Conservation (phyloP, 30 jellyfish, hydroid and myxozoan genomes). For the Hydractinia echinata region DNA sequence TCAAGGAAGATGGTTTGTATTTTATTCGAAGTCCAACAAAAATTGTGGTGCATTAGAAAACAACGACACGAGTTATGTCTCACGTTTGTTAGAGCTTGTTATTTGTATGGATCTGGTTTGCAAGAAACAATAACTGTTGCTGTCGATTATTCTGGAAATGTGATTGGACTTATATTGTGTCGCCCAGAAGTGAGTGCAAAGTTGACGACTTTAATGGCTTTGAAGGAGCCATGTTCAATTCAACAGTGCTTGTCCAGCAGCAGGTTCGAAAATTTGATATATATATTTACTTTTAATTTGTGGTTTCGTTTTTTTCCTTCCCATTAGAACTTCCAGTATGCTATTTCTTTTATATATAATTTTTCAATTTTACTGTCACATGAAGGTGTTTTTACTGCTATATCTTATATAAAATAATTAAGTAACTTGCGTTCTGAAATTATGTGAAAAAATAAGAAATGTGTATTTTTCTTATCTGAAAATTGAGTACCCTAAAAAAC, state of each 20-base stretch:
- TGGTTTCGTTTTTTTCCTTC: too few relatives aligned
- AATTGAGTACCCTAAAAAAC: too few relatives aligned
- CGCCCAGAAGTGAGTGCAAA: constrained; percentile 56
- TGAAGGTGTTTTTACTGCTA: too few relatives aligned
- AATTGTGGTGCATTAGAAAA: constrained; percentile 45
- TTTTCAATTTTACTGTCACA: too few relatives aligned
- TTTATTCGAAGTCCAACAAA: constrained; percentile 75
- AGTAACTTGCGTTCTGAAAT: background rate
- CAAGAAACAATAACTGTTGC: constrained; percentile 81
- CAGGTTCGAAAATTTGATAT: constrained; percentile 6
- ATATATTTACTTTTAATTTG: too few relatives aligned
- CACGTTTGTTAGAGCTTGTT: constrained; percentile 83
- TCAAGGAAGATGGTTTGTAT: constrained; percentile 69
- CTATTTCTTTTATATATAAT: too few relatives aligned
- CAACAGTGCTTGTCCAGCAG: constrained; percentile 53
- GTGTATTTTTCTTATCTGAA: too few relatives aligned
- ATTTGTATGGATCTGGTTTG: constrained; percentile 49
- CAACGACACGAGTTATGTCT: constrained; percentile 50
- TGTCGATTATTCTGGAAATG: constrained; percentile 76
- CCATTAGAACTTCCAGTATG: too few relatives aligned
- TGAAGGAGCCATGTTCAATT: constrained; percentile 37
- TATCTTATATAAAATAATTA: background rate
- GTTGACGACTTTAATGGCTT: background rate
- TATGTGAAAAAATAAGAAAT: too few relatives aligned
- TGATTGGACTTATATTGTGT: constrained; percentile 66